phyloP scores from a whole-genome alignment of 2,797 vertebrate species.

The Gastrophryne carolinensis region DNA sequence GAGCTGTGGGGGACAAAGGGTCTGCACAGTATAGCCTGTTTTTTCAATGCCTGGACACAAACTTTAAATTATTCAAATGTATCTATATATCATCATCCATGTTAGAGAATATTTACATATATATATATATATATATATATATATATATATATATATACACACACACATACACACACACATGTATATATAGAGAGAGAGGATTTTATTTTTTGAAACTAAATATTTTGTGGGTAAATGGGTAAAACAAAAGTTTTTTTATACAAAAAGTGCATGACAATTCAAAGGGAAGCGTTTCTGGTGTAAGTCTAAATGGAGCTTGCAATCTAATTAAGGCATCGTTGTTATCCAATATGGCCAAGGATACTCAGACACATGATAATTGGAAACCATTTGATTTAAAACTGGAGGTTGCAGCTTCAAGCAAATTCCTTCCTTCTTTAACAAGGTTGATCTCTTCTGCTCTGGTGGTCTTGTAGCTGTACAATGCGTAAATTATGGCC shows the following conservation, averaged over 20 bases:
- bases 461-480: constrained; percentile 49
- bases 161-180: not conserved
- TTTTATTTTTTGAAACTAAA: too few relatives aligned
- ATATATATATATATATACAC: not conserved
- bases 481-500: constrained; percentile 45
- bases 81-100: too few relatives aligned
- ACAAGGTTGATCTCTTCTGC: constrained; percentile 46
- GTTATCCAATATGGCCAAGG: not conserved
- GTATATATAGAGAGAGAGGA: not conserved
- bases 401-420: constrained; percentile 21
- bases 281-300: too few relatives aligned
- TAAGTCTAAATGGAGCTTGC: not conserved
- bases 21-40: too few relatives aligned
- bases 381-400: constrained; percentile 25
- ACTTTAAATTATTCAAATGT: too few relatives aligned
- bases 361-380: not conserved
- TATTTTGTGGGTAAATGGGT: too few relatives aligned
- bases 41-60: too few relatives aligned
- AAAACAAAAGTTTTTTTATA: too few relatives aligned
- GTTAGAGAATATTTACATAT: not conserved
- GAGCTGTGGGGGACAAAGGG: too few relatives aligned
- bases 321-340: not conserved
- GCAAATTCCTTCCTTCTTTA: constrained; percentile 44
- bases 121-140: not conserved
- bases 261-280: too few relatives aligned